Conservation (phyloP, 2,113 vertebrate species). For the Dipodomys ordii region DNA sequence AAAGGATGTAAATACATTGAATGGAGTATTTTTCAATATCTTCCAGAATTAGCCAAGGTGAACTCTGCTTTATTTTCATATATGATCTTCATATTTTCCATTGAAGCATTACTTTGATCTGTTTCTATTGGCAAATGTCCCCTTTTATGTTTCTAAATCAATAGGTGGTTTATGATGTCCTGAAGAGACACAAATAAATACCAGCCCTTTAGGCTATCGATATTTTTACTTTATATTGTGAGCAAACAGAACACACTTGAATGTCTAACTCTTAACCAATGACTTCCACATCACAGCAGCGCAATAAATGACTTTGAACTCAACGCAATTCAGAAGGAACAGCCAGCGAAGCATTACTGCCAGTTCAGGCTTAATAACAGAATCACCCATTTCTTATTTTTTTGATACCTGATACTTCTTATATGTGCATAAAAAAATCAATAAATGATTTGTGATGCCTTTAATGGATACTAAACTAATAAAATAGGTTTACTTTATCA, state of each 20-base stretch:
- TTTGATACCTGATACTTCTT: conserved; percentile 48
- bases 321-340: background rate
- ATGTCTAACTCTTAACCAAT: background rate
- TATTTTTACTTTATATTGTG: conserved; percentile 21
- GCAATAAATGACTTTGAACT: background rate
- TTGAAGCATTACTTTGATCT: background rate
- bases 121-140: background rate
- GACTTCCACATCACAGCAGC: background rate
- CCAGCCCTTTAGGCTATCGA: background rate
- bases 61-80: conserved; percentile 4
- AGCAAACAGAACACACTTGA: background rate
- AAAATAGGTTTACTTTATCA: conserved; percentile 56
- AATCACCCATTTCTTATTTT: conserved; percentile 37
- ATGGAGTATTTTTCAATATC: background rate
- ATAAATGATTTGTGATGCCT: conserved; percentile 59
- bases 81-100: background rate
- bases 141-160: conserved; percentile 27
- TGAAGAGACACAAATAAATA: background rate
- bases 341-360: background rate
- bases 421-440: conserved; percentile 60
- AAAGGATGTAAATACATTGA: background rate
- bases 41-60: background rate
- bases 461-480: conserved; percentile 64
- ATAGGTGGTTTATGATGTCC: background rate
- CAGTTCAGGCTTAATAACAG: conserved; percentile 5